phyloP scores from a whole-genome alignment of 2,888 invertebrate genomes.

The Anorthoa munda region DNA sequence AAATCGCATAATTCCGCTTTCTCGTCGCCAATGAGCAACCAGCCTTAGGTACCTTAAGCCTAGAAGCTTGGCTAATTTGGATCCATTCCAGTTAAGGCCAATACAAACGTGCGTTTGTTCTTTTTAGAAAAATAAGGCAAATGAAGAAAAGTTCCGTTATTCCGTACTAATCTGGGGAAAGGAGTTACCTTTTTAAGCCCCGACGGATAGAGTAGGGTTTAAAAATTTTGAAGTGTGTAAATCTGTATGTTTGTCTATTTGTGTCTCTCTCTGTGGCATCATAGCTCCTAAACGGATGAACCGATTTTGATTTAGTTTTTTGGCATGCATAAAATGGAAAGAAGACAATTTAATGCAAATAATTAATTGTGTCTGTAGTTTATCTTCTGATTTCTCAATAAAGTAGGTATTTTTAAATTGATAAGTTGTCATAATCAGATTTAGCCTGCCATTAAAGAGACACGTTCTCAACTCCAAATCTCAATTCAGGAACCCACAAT shows the following conservation, averaged over 20 bases:
- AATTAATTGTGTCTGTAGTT: not conserved
- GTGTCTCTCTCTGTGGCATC: no score
- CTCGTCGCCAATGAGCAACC: slow-evolving; percentile 15
- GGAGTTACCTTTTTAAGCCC: not conserved
- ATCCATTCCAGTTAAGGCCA: slow-evolving; percentile 66
- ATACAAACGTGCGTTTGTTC: slow-evolving; percentile 40
- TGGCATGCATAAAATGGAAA: not conserved
- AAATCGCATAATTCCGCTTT: not conserved
- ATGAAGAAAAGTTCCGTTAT: slow-evolving; percentile 44
- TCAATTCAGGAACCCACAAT: no score
- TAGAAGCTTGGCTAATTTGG: slow-evolving; percentile 65
- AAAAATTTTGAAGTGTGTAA: no score
- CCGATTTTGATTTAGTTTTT: not conserved
- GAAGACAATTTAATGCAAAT: not conserved
- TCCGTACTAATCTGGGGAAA: slow-evolving; percentile 36
- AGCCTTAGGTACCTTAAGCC: slow-evolving; percentile 59
- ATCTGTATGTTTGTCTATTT: no score
- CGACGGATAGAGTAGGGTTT: no score
- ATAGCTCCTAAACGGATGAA: no score
- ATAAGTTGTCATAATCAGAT: no score
- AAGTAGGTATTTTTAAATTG: no score
- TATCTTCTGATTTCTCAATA: no score
- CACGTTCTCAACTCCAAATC: no score
- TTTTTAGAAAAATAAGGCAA: slow-evolving; percentile 34
- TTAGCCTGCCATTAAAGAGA: no score